Evolutionary conservation across 1,140 invertebrate genomes (phyloP).

Genomic region (Drosophila ercepeae): DNA sequence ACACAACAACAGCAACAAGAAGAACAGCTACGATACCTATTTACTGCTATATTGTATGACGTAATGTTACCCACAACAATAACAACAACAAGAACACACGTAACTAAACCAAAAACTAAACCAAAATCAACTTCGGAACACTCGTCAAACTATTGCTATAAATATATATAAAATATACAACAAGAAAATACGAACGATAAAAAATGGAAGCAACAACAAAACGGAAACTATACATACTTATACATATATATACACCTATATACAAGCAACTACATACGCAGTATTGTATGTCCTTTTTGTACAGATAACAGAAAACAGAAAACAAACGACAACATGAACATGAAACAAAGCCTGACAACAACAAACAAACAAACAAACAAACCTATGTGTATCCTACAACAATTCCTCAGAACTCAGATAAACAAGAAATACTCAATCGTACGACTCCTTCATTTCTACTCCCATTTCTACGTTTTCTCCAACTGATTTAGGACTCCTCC

Average conservation of each 20-base stretch:
- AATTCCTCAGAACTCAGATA: slow-evolving; percentile 32
- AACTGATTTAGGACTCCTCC: slow-evolving; percentile 23
- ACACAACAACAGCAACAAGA: slow-evolving; percentile 33
- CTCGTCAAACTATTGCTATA: slow-evolving; percentile 54
- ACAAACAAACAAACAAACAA: slow-evolving; percentile 31
- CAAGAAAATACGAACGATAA: slow-evolving; percentile 17
- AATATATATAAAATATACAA: slow-evolving; percentile 20
- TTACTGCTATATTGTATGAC: slow-evolving; percentile 74
- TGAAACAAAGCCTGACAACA: slow-evolving; percentile 65
- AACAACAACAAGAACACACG: slow-evolving; percentile 43
- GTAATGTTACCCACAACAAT: slow-evolving; percentile 68
- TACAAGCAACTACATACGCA: slow-evolving; percentile 77
- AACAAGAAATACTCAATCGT: background rate
- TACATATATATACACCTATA: slow-evolving; percentile 62
- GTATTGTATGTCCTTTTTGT: slow-evolving; percentile 78
- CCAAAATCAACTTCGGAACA: slow-evolving; percentile 47
- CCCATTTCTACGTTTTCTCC: slow-evolving; percentile 47
- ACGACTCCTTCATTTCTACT: slow-evolving; percentile 52
- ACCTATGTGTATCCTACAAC: slow-evolving; percentile 69
- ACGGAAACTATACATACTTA: slow-evolving; percentile 53
- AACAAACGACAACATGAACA: slow-evolving; percentile 1
- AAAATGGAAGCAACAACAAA: slow-evolving; percentile 31
- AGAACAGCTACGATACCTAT: slow-evolving; percentile 77
- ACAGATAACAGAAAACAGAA: slow-evolving; percentile 58
- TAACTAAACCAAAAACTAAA: slow-evolving; percentile 33